These are phyloP conservation scores for Ciona savignyi DNA, from an alignment of 23 tunicate genomes.

Conservation along the genomic window DNA sequence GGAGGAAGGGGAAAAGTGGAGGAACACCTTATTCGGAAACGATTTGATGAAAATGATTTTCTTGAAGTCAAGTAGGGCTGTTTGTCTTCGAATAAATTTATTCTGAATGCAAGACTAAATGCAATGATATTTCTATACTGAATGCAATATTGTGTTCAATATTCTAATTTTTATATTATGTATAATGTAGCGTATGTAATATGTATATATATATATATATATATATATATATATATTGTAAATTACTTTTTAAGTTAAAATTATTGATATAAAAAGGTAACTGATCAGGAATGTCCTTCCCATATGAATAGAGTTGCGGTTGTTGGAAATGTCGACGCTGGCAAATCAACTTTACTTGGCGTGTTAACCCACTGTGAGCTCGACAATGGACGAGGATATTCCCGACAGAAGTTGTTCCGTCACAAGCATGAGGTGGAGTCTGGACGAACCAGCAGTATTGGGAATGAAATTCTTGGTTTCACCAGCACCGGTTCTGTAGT, in stretches of 20 bases:
- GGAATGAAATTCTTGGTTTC: conserved; percentile 97
- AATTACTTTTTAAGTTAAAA: too few relatives aligned
- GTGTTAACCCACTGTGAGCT: conserved; percentile 96
- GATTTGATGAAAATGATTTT: conserved; percentile 69
- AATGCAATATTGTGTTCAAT: neutral
- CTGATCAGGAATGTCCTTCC: too few relatives aligned
- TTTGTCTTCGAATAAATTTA: neutral
- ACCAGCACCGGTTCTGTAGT: conserved; percentile 67
- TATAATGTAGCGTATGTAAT: neutral
- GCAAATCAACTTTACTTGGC: conserved; percentile 97
- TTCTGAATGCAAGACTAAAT: too few relatives aligned
- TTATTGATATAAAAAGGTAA: too few relatives aligned
- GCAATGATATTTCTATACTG: too few relatives aligned
- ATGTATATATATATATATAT: too few relatives aligned
- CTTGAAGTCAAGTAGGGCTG: conserved; percentile 70
- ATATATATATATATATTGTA: too few relatives aligned
- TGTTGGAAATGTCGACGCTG: conserved; percentile 99
- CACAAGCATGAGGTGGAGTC: conserved; percentile 99
- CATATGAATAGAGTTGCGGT: conserved; percentile 70
- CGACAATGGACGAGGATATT: conserved; percentile 97
- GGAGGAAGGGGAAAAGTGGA: conserved; percentile 52
- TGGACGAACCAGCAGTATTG: conserved; percentile 96
- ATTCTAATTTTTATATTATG: neutral
- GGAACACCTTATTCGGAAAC: conserved; percentile 64
- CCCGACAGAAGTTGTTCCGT: conserved; percentile 95